Evolutionary conservation across 1,140 invertebrate species (phyloP).

Genomic region (Danaus plexippus): DNA sequence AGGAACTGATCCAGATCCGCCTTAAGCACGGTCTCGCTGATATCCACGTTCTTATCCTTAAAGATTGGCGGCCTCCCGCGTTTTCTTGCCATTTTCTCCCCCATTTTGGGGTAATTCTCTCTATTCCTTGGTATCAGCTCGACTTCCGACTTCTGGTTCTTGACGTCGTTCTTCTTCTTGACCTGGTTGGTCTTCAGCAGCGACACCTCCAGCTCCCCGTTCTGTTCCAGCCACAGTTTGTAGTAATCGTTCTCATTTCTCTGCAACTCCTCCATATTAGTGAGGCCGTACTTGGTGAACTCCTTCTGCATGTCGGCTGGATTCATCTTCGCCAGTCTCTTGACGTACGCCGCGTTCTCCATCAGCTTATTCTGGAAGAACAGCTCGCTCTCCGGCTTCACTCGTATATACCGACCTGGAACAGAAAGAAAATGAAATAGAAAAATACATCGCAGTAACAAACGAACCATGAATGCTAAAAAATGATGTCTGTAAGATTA

Average conservation of each 20-base stretch:
- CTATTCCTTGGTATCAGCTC: conserved; percentile 51
- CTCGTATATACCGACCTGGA: conserved; percentile 37
- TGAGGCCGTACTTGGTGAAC: conserved; percentile 56
- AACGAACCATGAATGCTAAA: conserved; percentile 61
- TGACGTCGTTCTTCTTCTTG: conserved; percentile 38
- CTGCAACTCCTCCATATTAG: conserved; percentile 35
- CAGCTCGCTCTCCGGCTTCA: conserved; percentile 60
- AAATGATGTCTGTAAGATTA: conserved; percentile 67
- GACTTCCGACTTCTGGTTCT: conserved; percentile 51
- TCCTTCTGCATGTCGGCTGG: conserved; percentile 47
- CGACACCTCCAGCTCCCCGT: conserved; percentile 66
- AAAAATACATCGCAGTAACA: conserved; percentile 13
- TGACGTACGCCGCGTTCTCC: conserved; percentile 49
- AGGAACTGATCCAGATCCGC: conserved; percentile 66
- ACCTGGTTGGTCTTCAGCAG: conserved; percentile 48
- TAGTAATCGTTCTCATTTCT: conserved; percentile 61
- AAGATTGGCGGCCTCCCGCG: conserved; percentile 55
- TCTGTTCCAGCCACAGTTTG: conserved; percentile 66
- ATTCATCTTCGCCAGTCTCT: conserved; percentile 53
- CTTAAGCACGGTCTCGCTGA: conserved; percentile 61
- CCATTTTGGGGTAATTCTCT: conserved; percentile 36
- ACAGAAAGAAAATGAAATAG: conserved; percentile 34
- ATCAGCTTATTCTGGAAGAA: conserved; percentile 58
- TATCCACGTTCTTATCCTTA: conserved; percentile 50
- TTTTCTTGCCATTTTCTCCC: conserved; percentile 37